Evolutionary conservation across 2,113 vertebrate genomes (phyloP).

Genomic region (Aldabrachelys gigantea): DNA sequence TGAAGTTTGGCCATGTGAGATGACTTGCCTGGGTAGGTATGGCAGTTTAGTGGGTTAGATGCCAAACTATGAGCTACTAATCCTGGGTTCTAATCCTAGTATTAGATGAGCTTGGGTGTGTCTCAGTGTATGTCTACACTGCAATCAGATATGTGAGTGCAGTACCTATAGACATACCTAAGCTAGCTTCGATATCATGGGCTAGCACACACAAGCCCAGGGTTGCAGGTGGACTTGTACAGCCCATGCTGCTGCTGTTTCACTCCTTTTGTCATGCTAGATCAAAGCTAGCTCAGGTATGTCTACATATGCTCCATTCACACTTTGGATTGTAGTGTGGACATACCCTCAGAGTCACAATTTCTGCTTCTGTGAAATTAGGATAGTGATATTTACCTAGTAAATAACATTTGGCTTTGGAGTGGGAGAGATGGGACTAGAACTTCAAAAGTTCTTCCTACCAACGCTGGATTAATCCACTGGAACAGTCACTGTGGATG

Average conservation of each 20-base stretch:
- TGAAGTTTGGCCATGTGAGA: background rate
- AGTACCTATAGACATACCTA: background rate
- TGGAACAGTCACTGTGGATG: background rate
- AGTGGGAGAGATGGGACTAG: background rate
- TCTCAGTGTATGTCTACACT: background rate
- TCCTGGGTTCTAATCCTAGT: background rate
- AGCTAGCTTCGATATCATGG: background rate
- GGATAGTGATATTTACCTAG: background rate
- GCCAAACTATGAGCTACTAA: background rate
- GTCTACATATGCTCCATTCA: background rate
- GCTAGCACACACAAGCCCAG: background rate
- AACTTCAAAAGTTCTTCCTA: background rate
- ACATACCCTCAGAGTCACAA: background rate
- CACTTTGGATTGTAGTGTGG: background rate
- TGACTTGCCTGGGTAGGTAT: background rate
- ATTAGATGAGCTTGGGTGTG: background rate
- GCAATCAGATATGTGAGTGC: background rate
- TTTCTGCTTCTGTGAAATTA: background rate
- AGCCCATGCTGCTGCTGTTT: background rate
- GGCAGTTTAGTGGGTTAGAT: background rate
- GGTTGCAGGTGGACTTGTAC: background rate
- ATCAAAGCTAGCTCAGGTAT: background rate
- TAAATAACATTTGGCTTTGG: background rate
- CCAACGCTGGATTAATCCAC: background rate
- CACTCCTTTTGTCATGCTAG: background rate